phyloP scores from a whole-genome alignment of 2,113 vertebrate genomes.

The Xenotilapia flavipinnis region DNA sequence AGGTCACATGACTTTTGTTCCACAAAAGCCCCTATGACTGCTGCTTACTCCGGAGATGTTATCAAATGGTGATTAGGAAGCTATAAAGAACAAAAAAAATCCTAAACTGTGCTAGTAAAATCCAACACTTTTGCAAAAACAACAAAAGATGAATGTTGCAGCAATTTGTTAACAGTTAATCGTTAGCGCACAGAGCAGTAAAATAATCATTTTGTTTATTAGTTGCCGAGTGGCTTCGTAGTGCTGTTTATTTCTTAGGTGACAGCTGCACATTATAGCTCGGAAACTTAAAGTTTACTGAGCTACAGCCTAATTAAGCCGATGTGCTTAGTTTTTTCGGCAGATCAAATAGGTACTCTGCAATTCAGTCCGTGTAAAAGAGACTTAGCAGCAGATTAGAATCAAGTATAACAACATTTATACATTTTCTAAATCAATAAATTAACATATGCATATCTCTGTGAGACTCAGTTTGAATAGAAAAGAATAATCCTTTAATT shows the following conservation, averaged over 20 bases:
- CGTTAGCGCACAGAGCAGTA: background rate
- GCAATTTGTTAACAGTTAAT: background rate
- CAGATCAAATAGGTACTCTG: background rate
- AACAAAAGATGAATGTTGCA: background rate
- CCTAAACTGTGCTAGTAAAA: background rate
- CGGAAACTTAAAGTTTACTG: background rate
- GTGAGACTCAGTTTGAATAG: background rate
- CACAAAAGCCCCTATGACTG: background rate
- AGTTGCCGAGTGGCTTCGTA: background rate
- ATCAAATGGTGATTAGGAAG: background rate
- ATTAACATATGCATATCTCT: background rate
- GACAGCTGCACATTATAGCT: background rate
- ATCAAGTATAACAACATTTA: background rate
- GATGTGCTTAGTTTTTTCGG: background rate
- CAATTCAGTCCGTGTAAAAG: background rate
- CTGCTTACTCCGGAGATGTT: background rate
- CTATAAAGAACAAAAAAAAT: background rate
- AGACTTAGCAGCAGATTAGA: background rate
- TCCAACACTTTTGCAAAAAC: background rate
- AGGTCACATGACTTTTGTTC: background rate
- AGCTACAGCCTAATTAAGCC: background rate
- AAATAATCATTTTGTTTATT: background rate
- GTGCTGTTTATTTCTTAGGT: background rate
- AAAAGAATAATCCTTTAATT: too few relatives aligned
- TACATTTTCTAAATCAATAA: background rate